Percentiles rank a stretch among this genome's conserved stretches.
Conservation (phyloP, 2,113 vertebrate genomes). For the Hippocampus barbouri region DNA sequence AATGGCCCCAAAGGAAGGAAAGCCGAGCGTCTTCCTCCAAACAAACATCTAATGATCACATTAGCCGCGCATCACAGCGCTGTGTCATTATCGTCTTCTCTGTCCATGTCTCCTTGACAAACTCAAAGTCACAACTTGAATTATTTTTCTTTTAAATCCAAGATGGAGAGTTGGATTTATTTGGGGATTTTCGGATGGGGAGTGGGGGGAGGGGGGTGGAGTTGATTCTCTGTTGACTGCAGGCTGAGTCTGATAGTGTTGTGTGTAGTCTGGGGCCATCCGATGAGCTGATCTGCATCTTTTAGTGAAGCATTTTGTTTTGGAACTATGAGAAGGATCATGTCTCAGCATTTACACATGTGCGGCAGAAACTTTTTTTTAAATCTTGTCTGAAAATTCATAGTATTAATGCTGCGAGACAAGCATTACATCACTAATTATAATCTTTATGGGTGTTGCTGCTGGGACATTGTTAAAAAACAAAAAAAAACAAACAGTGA, state of each 20-base stretch:
- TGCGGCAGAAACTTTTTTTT: neutral
- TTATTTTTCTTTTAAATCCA: constrained; percentile 1
- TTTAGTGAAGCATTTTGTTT: neutral
- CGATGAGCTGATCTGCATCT: neutral
- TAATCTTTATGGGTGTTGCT: too few relatives aligned
- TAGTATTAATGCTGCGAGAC: too few relatives aligned
- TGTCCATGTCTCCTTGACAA: constrained; percentile 11
- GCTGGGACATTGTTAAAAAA: too few relatives aligned
- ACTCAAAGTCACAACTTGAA: neutral
- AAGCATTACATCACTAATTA: too few relatives aligned
- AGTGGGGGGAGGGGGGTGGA: neutral
- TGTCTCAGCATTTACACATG: neutral
- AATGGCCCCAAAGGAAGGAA: constrained; percentile 67
- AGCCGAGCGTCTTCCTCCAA: constrained; percentile 64
- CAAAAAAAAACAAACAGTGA: too few relatives aligned
- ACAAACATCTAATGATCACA: constrained; percentile 68
- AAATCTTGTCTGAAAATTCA: too few relatives aligned
- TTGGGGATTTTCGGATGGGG: neutral
- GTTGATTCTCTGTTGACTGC: neutral
- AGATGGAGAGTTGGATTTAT: neutral
- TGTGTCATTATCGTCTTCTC: constrained; percentile 59
- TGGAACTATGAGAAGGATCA: neutral
- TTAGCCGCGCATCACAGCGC: constrained; percentile 53
- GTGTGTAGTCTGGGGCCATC: neutral
- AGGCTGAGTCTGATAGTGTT: neutral